phyloP scores from a whole-genome alignment of 2,113 vertebrate genomes.

The Camelus dromedarius region DNA sequence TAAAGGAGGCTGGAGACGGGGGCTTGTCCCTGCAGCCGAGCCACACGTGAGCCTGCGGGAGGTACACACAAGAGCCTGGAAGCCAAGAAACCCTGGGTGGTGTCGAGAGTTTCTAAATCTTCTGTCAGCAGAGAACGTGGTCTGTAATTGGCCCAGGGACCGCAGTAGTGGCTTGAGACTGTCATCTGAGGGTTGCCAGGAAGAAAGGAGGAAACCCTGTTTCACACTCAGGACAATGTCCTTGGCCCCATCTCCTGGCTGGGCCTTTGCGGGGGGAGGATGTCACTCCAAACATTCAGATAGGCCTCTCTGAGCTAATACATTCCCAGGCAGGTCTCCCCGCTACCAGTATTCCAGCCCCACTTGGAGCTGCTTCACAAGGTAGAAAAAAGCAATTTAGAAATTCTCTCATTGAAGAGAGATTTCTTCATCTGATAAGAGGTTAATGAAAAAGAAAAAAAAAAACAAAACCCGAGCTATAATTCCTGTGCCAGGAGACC shows the following conservation, averaged over 20 bases:
- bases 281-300: fast-evolving
- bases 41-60: fast-evolving
- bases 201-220: background rate
- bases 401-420: background rate
- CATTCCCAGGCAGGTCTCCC: fast-evolving
- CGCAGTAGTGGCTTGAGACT: background rate
- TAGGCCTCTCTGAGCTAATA: background rate
- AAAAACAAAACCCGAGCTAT: background rate
- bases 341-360: background rate
- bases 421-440: background rate
- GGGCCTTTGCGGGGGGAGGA: too few species aligned
- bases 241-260: background rate
- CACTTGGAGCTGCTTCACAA: background rate
- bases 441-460: background rate
- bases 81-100: background rate
- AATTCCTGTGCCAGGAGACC: background rate
- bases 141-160: background rate
- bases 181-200: background rate
- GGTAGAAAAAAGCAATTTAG: background rate
- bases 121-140: background rate
- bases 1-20: background rate
- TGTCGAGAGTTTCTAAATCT: fast-evolving
- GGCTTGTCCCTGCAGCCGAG: background rate
- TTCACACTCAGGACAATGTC: background rate
- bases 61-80: background rate